Percentiles rank a stretch among this genome's conserved stretches.
phyloP scores from a whole-genome alignment of 2,888 invertebrate species.

The Vanessa cardui region DNA sequence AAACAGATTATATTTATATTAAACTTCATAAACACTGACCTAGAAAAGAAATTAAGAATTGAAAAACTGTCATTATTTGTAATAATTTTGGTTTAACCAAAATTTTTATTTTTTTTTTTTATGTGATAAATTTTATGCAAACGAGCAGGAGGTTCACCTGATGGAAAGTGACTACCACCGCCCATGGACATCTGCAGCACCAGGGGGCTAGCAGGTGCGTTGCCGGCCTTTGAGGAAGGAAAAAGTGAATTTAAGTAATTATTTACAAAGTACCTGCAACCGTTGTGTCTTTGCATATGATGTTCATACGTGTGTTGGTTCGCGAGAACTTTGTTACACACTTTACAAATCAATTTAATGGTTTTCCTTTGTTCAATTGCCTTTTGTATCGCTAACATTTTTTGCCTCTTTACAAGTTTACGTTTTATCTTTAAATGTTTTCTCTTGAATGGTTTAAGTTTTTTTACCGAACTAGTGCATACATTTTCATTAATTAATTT shows the following conservation, averaged over 20 bases:
- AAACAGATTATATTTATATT: too few species aligned
- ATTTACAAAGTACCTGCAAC: conserved; percentile 45
- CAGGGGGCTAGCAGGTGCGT: too few species aligned
- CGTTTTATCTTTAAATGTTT: conserved; percentile 20
- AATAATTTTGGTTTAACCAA: too few species aligned
- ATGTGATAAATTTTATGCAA: too few species aligned
- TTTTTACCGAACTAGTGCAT: conserved; percentile 4
- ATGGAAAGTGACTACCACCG: too few species aligned
- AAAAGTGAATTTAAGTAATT: not conserved
- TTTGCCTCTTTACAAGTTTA: conserved; percentile 20
- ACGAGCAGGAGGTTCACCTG: too few species aligned
- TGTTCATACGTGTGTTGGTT: conserved; percentile 58
- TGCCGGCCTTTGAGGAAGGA: too few species aligned
- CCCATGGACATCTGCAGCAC: too few species aligned
- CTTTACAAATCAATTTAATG: conserved; percentile 50
- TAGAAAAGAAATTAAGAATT: too few species aligned
- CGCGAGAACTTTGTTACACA: conserved; percentile 61
- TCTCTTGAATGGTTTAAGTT: conserved; percentile 10
- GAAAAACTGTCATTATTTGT: too few species aligned
- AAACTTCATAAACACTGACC: too few species aligned
- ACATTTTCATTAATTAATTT: conserved; percentile 16
- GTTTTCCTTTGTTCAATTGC: conserved; percentile 17
- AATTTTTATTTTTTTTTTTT: too few species aligned
- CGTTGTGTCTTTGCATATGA: conserved; percentile 69
- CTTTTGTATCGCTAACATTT: conserved; percentile 22